Base-by-base conservation (phyloP, 2,113 vertebrate species). In the Psephotus haematonotus region DNA sequence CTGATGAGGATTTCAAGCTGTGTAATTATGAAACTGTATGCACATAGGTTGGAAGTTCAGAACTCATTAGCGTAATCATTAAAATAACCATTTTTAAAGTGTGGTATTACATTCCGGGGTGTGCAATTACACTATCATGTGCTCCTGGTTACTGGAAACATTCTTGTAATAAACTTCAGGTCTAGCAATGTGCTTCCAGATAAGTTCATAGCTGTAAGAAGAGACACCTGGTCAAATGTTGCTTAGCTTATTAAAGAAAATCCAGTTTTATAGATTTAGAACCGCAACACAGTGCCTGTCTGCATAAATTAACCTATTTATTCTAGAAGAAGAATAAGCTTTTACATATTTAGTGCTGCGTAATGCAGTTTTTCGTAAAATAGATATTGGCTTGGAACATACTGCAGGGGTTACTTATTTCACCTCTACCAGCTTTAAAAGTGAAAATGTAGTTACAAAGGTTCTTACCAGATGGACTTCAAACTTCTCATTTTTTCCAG, bases 1-100 rank as follows among this genome's bases (percentile, higher is more conserved):
- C 96, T 98, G 98, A 98, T 98, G 97, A 98, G 97, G 97, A 90
- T 98, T 98, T 98, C 98, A 98, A 98, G 97, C 98, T 98, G 98
- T 98, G 98, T 98, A 98, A 98, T 98, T 98, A 98, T 87, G 92
- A 97, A 97, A 95, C 95, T 95, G 74, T 76, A 52, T 91, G 94
- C 96, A 84, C 97, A 96, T 98, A 98, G 97, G 97, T 97, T 98
- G 97, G 97, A 98, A 98, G 97, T 98, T 98, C 97, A 98, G 97
- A 96, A 97, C 97, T 98, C 92, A 89, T 98, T 98, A 98, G 94
- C 1, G 94, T 96, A 96, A 97, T 97, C 96, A 98, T 97, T 97
- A 97, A 97, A 97, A 97, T 97, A 98, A 97, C 96, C 93, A 93
- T 90, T 97, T 98, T 93, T 92, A 12, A 97, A 98, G 95, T 89